Evolutionary conservation across 1,140 invertebrate genomes (phyloP).

Genomic region (Oncopeltus fasciatus): DNA sequence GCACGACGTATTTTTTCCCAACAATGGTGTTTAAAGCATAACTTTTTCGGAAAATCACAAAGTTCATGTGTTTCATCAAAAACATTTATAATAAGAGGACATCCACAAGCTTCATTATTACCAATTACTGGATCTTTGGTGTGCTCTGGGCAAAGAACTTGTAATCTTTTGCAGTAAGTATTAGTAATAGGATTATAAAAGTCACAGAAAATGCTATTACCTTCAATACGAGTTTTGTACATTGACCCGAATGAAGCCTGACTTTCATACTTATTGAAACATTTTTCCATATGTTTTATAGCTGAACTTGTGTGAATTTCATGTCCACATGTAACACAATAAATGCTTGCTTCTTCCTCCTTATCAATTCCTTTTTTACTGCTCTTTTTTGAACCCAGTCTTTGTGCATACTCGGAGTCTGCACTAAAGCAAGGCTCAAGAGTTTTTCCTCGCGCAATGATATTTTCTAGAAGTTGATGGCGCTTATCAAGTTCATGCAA

Average conservation of each 20-base stretch:
- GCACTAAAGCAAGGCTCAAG: constrained; percentile 37
- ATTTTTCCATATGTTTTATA: constrained; percentile 88
- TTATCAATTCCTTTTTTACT: constrained; percentile 24
- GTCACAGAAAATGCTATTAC: constrained; percentile 94
- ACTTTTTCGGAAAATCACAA: constrained; percentile 78
- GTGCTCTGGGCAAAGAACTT: constrained; percentile 94
- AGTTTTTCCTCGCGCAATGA: constrained; percentile 59
- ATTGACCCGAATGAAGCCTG: constrained; percentile 92
- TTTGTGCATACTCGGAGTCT: constrained; percentile 36
- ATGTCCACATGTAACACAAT: constrained; percentile 92
- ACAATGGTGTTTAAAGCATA: constrained; percentile 79
- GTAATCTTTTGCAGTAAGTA: constrained; percentile 90
- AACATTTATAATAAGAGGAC: constrained; percentile 69
- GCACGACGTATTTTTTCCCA: constrained; percentile 91
- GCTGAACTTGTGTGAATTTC: constrained; percentile 78
- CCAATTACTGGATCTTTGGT: constrained; percentile 87
- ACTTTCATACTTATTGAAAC: constrained; percentile 93
- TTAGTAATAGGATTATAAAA: constrained; percentile 78
- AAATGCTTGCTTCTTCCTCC: constrained; percentile 76
- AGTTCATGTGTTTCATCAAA: constrained; percentile 67
- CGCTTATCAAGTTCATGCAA: constrained; percentile 63
- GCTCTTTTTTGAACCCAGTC: constrained; percentile 35
- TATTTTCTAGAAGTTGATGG: constrained; percentile 53
- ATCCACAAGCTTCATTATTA: constrained; percentile 76
- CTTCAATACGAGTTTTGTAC: constrained; percentile 86